Percentiles rank a stretch among this genome's conserved stretches.
These are phyloP conservation scores for Scomber scombrus DNA, from an alignment of 2,113 vertebrate genomes.

Conservation along the genomic window DNA sequence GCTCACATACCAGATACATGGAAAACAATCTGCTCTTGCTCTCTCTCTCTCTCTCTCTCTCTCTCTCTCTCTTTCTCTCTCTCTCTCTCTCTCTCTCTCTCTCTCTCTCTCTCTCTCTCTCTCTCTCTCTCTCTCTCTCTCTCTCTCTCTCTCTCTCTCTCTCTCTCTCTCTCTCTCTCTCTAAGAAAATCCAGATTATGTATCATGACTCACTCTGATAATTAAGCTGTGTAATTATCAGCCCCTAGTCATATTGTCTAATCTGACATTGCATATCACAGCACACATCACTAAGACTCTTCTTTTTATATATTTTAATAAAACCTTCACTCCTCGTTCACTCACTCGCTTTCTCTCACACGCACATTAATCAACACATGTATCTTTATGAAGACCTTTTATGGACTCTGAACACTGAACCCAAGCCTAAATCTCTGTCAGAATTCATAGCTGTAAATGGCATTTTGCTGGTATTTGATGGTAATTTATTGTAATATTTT, in stretches of 20 bases:
- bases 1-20: not conserved
- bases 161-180: not conserved
- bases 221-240: conserved; percentile 49
- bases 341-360: too few species aligned
- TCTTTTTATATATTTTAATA: not conserved
- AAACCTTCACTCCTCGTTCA: too few species aligned
- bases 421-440: not conserved
- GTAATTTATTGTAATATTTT: too few species aligned
- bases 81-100: not conserved
- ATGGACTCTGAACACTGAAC: not conserved
- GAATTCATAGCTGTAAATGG: not conserved
- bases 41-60: not conserved
- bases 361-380: not conserved
- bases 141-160: not conserved
- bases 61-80: not conserved
- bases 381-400: not conserved
- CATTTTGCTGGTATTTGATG: too few species aligned
- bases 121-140: not conserved
- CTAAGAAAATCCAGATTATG: conserved; percentile 48
- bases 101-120: not conserved
- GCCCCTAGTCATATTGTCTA: conserved; percentile 35
- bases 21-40: conserved; percentile 4
- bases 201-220: conserved; percentile 52
- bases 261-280: conserved; percentile 44
- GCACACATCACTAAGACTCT: not conserved